phyloP scores from a whole-genome alignment of 2,888 invertebrate species.

The Mimachlamys varia region DNA sequence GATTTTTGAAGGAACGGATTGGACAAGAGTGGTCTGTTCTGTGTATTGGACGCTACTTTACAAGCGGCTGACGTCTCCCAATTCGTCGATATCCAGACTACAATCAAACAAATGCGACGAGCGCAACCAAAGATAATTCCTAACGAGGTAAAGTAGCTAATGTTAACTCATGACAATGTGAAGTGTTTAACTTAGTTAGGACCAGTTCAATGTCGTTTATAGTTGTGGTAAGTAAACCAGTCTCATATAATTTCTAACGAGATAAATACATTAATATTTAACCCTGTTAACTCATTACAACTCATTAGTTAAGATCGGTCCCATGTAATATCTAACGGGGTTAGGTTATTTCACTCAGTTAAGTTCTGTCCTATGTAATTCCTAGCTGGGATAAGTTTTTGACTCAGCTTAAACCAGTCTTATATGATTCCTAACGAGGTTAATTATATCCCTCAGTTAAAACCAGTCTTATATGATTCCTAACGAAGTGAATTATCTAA shows the following conservation, averaged over 20 bases:
- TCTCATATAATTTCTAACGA: not conserved
- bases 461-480: too few relatives aligned
- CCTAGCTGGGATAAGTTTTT: too few relatives aligned
- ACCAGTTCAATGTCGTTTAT: too few relatives aligned
- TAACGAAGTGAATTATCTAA: too few relatives aligned
- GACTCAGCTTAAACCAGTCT: too few relatives aligned
- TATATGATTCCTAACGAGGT: too few relatives aligned
- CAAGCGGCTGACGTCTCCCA: constrained; percentile 39
- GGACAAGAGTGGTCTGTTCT: constrained; percentile 58
- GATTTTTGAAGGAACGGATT: constrained; percentile 53
- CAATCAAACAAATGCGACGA: not conserved
- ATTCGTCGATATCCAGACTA: not conserved
- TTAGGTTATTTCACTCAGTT: too few relatives aligned
- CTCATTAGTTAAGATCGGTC: too few relatives aligned
- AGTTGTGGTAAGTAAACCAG: too few relatives aligned
- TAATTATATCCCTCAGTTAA: too few relatives aligned
- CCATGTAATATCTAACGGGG: too few relatives aligned
- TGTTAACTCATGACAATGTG: not conserved
- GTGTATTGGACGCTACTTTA: constrained; percentile 52
- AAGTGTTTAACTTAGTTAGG: not conserved
- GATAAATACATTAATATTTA: not conserved
- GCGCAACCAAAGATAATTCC: not conserved
- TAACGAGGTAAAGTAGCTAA: not conserved
- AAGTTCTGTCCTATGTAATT: too few relatives aligned
- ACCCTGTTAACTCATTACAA: not conserved